Evolutionary conservation across 2,113 vertebrate genomes (phyloP), one percentile per base, ranked within the genome.

Genomic region (Cathartes aura): DNA sequence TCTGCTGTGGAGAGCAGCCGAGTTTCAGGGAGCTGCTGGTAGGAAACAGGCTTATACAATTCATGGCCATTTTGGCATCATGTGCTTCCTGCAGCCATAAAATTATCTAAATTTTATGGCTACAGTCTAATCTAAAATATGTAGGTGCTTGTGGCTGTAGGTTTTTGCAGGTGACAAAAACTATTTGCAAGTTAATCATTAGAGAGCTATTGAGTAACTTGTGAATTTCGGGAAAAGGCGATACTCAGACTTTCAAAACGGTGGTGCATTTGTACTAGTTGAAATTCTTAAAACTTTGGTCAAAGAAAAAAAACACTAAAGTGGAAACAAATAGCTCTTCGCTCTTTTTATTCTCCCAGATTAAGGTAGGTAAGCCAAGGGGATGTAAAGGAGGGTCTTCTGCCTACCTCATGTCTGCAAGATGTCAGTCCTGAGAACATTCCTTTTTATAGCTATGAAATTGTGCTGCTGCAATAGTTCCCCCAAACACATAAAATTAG

Each of bases 11-110:
- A 38, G 34, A 29, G 64, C n/a, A 94, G 72, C 92, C 1, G 12
- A 68, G 38, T 76, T 90, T 42, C 79, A 55, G 73, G 53, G 34
- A 92, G 82, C 68, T 89, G 50, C 70, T 88, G 94, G 30, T 23
- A 14, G 38, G 30, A 60, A 75, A 34, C 0, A 0, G 36, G 4
- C 43, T 76, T 13, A 1, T 6, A 7, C 38, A 66, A 36, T 83
- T 66, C 40, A 3, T 50, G 63, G 38, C 45, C 9, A 2, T 75
- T 87, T 73, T 50, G 62, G 40, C 90, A 58, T 62, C 0, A 0
- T 45, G 53, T 48, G 55, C 48, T 72, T 89, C 55, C 70, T 64
- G 34, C 43, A 59, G 66, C 76, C 13, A 6, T 52, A 56, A 84
- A 90, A 60, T 84, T 52, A 75, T 36, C 75, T 55, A 6, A 55